Evolutionary conservation across 2,888 invertebrate species (phyloP), one percentile per base, ranked within the genome.

Genomic region (Aleiodes alternator): DNA sequence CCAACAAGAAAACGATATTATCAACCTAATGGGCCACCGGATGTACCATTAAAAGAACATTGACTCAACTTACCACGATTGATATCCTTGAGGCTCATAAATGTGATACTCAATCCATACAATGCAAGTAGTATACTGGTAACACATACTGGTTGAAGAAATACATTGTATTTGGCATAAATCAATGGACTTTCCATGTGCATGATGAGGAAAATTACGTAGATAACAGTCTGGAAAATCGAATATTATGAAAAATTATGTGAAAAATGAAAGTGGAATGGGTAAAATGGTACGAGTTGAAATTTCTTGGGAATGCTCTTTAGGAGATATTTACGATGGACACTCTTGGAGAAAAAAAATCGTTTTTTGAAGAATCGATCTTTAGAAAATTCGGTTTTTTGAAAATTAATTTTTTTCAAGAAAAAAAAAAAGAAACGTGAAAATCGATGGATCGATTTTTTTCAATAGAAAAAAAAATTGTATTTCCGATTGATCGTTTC

Each of bases 61-160:
- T 73, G 73, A 34, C 56, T 73, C 73, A 34, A 68, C 79, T 80
- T 83, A 89, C 89, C 89, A 86, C 88, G 84, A 78, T 82, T 84
- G 74, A 90, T 83, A 75, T 90, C 85, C 84, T 90, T 82, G 85
- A 94, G 74, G 89, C 91, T 89, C 80, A 91, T 91, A 29, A 93
- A 92, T 4, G 92, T 91, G 92, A 95, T 93, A 51, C 92, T 91
- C 84, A 94, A 91, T 0, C 94, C 94, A 93, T 94, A 95, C 61
- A 95, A 90, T 12, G 93, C 94, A 34, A 93, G 89, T 7, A 95
- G 88, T 76, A 95, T 94, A 6, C 94, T 95, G 2, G 90, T 88
- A 3, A 92, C 91, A 53, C 93, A 90, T 57, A 94, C 87, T 0
- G 94, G 94, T 87, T 94, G 94, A 73, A 94, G 89, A 86, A 92